phyloP scores from a whole-genome alignment of 2,888 invertebrate genomes.

The Heteromurus nitidus region DNA sequence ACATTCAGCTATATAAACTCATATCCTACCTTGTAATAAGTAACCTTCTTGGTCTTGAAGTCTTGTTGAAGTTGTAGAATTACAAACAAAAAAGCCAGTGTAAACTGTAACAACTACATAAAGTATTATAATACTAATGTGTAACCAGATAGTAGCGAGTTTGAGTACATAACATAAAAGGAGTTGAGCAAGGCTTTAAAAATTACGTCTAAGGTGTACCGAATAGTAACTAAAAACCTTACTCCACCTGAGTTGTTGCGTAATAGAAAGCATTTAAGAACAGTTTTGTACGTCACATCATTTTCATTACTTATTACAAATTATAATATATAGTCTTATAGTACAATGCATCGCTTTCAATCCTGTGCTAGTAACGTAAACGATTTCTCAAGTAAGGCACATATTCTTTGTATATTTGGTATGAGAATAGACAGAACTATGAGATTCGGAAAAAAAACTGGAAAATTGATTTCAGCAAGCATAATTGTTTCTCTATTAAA shows the following conservation, averaged over 20 bases:
- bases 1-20: slow-evolving; percentile 20
- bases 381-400: slow-evolving; percentile 7
- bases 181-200: slow-evolving; percentile 13
- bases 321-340: slow-evolving; percentile 11
- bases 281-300: slow-evolving; percentile 51
- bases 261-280: slow-evolving; percentile 8
- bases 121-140: background rate
- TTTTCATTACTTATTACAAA: background rate
- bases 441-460: background rate
- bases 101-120: background rate
- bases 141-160: background rate
- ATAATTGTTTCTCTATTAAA: background rate
- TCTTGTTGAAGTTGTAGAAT: background rate
- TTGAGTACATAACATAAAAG: background rate
- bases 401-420: slow-evolving; percentile 8
- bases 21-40: slow-evolving; percentile 17
- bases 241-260: slow-evolving; percentile 28
- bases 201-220: background rate
- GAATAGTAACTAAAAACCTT: background rate
- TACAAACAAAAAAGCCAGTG: background rate
- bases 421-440: background rate
- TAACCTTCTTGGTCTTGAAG: slow-evolving; percentile 28
- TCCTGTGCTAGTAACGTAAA: background rate
- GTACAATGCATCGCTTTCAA: background rate
- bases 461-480: background rate